Base-by-base conservation (phyloP, 2,113 vertebrate genomes). In the Tragelaphus strepsiceros region DNA sequence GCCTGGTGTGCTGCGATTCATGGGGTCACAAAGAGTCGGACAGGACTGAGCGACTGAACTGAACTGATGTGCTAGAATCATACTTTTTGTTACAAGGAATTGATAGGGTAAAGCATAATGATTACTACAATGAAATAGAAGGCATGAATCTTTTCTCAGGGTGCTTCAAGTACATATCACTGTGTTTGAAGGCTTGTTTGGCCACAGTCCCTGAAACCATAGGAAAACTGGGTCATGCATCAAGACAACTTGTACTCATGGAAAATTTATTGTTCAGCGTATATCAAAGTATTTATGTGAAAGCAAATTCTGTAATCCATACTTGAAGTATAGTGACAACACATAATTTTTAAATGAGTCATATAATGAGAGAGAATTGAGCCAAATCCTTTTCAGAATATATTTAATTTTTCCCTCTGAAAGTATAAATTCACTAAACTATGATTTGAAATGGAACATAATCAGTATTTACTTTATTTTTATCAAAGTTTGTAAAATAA, bases 361-460 rank as follows among this genome's bases (percentile, higher is more conserved):
- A 82, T 39, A 92, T 46, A 74, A 74, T 67, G 58, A 91, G 24
- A 90, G 71, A 92, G 13, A 77, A 93, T 71, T 53, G 14, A 13
- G n/a, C 21, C 58, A 85, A 14, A 59, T 88, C 67, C 12, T 61
- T 67, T 94, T 49, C n/a, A 88, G 19, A 85, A 71, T 62, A 58
- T 74, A 85, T 58, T 90, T 35, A 88, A 74, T 88, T 87, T 88
- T 94, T 58, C 22, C 26, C 22, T 78, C 61, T 90, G 24, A 85
- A 77, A 64, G 7, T 91, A 43, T 43, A 97, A 95, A 96, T 82
- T 83, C n/a, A 97, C 53, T 30, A 93, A 78, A 17, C n/a, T 80
- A 11, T 86, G 30, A 35, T 88, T 97, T 62, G 80, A 82, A 83
- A 43, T 93, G 17, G 7, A 15, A 9, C 82, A 14, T 8, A 77